Conservation (phyloP, 2,113 vertebrate species). For the Grantiella picta region DNA sequence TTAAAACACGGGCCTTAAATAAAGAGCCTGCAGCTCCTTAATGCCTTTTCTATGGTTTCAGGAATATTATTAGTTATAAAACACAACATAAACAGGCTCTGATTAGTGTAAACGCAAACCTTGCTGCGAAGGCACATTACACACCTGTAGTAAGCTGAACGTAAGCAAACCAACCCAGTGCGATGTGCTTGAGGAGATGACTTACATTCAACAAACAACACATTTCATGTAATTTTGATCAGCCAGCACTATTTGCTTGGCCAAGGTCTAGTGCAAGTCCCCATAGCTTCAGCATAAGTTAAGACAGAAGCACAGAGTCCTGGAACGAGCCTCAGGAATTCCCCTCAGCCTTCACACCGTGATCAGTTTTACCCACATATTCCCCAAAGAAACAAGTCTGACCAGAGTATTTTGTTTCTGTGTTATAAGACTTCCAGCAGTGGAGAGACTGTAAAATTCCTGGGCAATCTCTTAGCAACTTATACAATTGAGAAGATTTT, state of each 20-base stretch:
- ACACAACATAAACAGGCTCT: neutral
- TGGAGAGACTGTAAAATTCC: neutral
- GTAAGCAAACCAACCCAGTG: neutral
- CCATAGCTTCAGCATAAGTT: accelerated
- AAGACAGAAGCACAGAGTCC: neutral
- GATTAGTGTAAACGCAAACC: neutral
- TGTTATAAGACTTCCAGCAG: neutral
- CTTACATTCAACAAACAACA: neutral
- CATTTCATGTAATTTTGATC: neutral
- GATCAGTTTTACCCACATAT: neutral
- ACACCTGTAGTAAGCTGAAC: neutral
- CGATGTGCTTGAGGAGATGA: neutral
- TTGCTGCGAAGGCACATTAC: neutral
- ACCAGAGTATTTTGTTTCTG: neutral
- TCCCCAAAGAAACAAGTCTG: neutral
- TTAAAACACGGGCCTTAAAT: neutral
- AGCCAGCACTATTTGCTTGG: neutral
- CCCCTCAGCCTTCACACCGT: neutral
- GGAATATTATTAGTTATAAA: neutral
- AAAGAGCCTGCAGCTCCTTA: neutral
- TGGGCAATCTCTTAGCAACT: neutral
- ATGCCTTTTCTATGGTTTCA: neutral
- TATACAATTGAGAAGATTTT: neutral
- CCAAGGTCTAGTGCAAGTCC: neutral
- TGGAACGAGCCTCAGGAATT: neutral